Percentiles rank a stretch among this genome's conserved stretches.
Conservation (phyloP, 2,113 vertebrate genomes). For the Conger conger region DNA sequence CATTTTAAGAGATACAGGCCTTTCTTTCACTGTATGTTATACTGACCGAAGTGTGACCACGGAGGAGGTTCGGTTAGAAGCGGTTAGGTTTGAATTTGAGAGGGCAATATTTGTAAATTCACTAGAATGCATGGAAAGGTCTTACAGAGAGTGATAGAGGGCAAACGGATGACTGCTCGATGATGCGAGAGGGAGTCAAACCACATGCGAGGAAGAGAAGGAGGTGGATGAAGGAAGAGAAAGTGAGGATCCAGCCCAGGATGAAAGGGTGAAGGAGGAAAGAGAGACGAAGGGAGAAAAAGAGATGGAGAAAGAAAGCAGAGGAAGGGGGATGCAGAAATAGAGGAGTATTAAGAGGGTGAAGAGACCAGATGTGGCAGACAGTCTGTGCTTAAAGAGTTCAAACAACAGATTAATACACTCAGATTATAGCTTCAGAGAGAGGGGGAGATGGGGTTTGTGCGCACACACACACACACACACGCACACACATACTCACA, state of each 20-base stretch:
- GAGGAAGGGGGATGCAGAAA: conserved; percentile 54
- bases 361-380: conserved; percentile 75
- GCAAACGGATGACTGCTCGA: background rate
- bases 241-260: conserved; percentile 5
- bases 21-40: too few species aligned
- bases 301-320: background rate
- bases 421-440: conserved; percentile 64
- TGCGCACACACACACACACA: conserved; percentile 8
- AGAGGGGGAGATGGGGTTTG: background rate
- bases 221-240: conserved; percentile 26
- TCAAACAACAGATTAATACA: conserved; percentile 78
- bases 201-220: background rate
- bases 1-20: too few species aligned
- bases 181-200: background rate
- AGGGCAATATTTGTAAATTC: background rate
- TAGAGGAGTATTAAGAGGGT: conserved; percentile 63
- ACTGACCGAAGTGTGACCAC: too few species aligned
- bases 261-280: background rate
- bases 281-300: background rate
- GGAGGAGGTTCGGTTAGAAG: too few species aligned
- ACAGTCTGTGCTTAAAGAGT: conserved; percentile 72
- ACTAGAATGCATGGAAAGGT: background rate
- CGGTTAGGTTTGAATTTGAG: too few species aligned
- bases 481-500: conserved; percentile 20
- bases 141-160: background rate